These are phyloP conservation scores for Mycetomoellerius zeteki DNA, from an alignment of 1,140 invertebrate genomes.

Conservation along the genomic window DNA sequence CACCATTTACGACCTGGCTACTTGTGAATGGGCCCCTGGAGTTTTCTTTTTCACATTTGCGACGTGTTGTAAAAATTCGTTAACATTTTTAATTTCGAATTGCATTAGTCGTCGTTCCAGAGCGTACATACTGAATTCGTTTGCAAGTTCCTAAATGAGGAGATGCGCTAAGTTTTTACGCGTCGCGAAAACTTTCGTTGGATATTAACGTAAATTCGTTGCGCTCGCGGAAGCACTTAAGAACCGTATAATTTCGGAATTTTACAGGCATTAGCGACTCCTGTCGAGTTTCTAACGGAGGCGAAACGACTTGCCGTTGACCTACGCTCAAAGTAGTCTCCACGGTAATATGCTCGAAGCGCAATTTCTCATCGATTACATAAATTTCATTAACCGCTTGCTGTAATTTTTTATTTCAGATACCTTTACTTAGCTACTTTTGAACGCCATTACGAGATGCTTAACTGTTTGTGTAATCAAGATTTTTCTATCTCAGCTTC, in stretches of 20 bases:
- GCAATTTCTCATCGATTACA: slow-evolving; percentile 43
- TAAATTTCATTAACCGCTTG: slow-evolving; percentile 27
- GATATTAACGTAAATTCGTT: slow-evolving; percentile 72
- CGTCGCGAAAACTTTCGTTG: slow-evolving; percentile 44
- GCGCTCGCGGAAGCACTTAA: slow-evolving; percentile 30
- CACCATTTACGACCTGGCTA: slow-evolving; percentile 18
- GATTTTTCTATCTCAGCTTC: slow-evolving; percentile 7
- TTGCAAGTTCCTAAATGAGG: slow-evolving; percentile 43
- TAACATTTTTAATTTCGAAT: slow-evolving; percentile 58
- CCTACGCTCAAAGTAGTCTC: slow-evolving; percentile 10
- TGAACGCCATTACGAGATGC: slow-evolving; percentile 1
- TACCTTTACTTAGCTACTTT: not conserved
- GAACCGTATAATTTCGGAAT: slow-evolving; percentile 68
- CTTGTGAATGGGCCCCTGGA: slow-evolving; percentile 15
- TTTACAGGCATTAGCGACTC: slow-evolving; percentile 67
- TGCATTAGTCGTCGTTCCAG: not conserved
- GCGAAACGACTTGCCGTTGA: slow-evolving; percentile 32
- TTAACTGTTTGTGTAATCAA: not conserved
- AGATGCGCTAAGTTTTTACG: slow-evolving; percentile 64
- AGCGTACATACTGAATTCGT: slow-evolving; percentile 63
- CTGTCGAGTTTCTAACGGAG: slow-evolving; percentile 29
- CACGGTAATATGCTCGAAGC: slow-evolving; percentile 23
- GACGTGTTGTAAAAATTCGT: slow-evolving; percentile 60
- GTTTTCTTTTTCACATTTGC: slow-evolving; percentile 51
- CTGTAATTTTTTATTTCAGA: slow-evolving; percentile 27